Evolutionary conservation across 2,797 vertebrate genomes (phyloP).

Genomic region (Mycteria americana): DNA sequence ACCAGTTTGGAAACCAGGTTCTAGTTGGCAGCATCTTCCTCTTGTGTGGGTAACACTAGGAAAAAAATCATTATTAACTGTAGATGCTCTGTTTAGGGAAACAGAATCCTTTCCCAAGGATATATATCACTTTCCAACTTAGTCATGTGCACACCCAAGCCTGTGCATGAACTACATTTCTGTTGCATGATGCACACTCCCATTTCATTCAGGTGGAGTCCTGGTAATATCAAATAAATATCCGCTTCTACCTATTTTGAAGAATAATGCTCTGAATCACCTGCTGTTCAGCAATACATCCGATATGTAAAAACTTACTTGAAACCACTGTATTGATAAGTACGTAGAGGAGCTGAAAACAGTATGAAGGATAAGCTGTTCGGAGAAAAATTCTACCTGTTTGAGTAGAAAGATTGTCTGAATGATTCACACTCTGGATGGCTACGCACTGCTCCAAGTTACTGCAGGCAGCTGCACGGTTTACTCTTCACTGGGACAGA

Average conservation of each 20-base stretch:
- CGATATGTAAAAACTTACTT: neutral
- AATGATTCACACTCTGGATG: neutral
- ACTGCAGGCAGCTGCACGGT: neutral
- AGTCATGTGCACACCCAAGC: constrained; percentile 48
- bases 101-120: constrained; percentile 40
- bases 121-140: constrained; percentile 51
- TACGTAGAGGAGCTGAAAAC: neutral
- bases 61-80: constrained; percentile 38
- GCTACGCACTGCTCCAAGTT: neutral
- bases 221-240: constrained; percentile 44
- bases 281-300: neutral
- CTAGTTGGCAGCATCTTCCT: neutral
- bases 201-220: constrained; percentile 31
- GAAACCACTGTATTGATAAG: neutral
- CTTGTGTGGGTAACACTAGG: constrained; percentile 22
- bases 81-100: constrained; percentile 52
- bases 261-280: neutral
- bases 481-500: neutral
- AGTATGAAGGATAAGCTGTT: neutral
- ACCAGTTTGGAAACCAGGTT: constrained; percentile 20
- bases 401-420: neutral
- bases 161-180: constrained; percentile 64
- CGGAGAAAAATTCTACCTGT: neutral
- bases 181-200: constrained; percentile 56
- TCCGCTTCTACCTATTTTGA: constrained; percentile 3